Base-by-base conservation (phyloP, 2,113 vertebrate species). In the Turdus rufiventris region DNA sequence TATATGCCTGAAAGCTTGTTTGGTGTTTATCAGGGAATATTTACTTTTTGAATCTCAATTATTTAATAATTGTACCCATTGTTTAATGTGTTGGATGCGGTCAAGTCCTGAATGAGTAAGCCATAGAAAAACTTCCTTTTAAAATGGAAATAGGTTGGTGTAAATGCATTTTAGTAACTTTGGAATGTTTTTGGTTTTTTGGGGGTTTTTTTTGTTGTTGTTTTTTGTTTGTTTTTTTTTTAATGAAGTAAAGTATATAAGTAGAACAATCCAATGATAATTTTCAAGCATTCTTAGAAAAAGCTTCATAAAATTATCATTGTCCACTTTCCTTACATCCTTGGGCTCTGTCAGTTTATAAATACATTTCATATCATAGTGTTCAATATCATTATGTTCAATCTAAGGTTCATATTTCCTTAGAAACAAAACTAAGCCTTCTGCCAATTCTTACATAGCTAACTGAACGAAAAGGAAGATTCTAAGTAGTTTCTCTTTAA, bases 41-140 rank as follows among this genome's bases (percentile, higher is more conserved):
- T 47, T 67, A 63, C 19, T 45, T 91, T 88, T 68, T 5, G 5
- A 43, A 18, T 71, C 36, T 61, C 8, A 4, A 9, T 71, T 45
- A 21, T 67, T 67, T 70, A 47, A 47, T 71, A 74, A 58, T 62
- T 5, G 2, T 33, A 34, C 12, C 8, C 31, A 25, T 20, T 74
- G 21, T 68, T 82, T 51, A 72, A 24, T 0, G 0, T 63, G 15
- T 76, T n/a, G 48, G 5, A n/a, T 68, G 16, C 28, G 6, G 6
- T 79, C n/a, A 62, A 13, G 14, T 76, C 63, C 72, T 70, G 33
- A 83, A 25, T 71, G 8, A 88, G 25, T 56, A 62, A 45, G 10
- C 75, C 26, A 31, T 14, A 66, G 60, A 19, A 68, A 72, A 66
- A 12, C 10, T 45, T 7, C 4, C 2, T 75, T 75, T 63, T 45